Evolutionary conservation across 2,888 invertebrate genomes (phyloP), one percentile per base, ranked within the genome.

Genomic region (Platycnemis pennipes): DNA sequence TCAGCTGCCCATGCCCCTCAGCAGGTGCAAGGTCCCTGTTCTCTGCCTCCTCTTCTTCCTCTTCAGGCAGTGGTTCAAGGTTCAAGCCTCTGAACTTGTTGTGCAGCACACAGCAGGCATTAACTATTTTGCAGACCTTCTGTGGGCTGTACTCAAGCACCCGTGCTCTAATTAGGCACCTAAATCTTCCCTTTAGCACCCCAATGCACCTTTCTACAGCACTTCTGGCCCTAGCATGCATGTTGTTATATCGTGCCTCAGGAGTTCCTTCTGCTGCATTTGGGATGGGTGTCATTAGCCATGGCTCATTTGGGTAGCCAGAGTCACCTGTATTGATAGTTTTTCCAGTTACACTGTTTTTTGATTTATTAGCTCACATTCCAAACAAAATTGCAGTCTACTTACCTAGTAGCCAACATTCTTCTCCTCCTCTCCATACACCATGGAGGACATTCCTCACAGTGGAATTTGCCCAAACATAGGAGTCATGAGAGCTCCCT

Each of bases 131-230:
- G 49, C 49, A 49, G 7, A 56, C 56, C 22, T 56, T 56, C 22
- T 3, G 7, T 19, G 56, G 56, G 7, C 19, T 22, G 22, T 56
- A 56, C 56, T 56, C 56, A 13, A 56, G 56, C 19, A 11, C 11
- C 22, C 56, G 7, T 13, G 56, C 56, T 22, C 22, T 56, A 56
- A 3, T 56, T 5, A 94, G 44, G 56, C 94, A 94, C 26, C 94
- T 86, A 77, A 87, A 94, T 5, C 94, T 49, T 22, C 46, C 89
- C 37, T 94, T 94, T 26, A 94, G 37, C 2, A 94, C 85, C 22
- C 94, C 94, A 45, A 94, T 94, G 53, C 94, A 94, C 63, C 94
- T 31, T 44, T 94, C 94, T 26, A 94, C 87, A 45, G 88, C 94
- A 77, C 87, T 86, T 37, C 94, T 45, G 3, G 89, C 49, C 31